Conservation (phyloP, 2,113 vertebrate species). For the Lagenorhynchus albirostris region DNA sequence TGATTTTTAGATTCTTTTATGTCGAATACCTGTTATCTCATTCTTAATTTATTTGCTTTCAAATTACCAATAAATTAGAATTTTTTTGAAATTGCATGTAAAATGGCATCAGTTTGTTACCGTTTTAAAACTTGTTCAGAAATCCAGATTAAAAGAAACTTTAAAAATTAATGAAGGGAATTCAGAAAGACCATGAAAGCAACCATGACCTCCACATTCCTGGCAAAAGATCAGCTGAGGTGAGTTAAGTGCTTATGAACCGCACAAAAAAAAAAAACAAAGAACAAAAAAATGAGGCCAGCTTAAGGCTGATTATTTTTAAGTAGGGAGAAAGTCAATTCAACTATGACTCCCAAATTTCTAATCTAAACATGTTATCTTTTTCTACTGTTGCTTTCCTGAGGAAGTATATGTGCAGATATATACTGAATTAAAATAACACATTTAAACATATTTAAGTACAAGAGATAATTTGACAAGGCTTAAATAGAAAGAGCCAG, state of each 20-base stretch:
- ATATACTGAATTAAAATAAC: neutral
- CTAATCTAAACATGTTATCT: neutral
- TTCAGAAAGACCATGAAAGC: neutral
- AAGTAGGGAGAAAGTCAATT: neutral
- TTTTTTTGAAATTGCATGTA: neutral
- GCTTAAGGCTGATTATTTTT: neutral
- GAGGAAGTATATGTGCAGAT: neutral
- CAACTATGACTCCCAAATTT: neutral
- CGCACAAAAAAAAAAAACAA: neutral
- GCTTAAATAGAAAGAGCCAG: neutral
- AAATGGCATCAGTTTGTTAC: neutral
- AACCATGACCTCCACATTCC: neutral
- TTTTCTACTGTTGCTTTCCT: neutral
- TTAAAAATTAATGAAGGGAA: neutral
- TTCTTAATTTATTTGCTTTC: constrained; percentile 1
- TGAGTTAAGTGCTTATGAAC: neutral
- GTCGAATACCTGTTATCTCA: neutral
- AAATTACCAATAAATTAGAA: neutral
- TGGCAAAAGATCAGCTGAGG: neutral
- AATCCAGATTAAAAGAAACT: neutral
- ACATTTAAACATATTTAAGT: neutral
- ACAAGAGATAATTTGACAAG: neutral
- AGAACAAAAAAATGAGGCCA: neutral
- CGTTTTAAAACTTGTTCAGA: neutral
- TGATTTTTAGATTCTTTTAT: neutral